Evolutionary conservation across 2,888 invertebrate species (phyloP), one percentile per base, ranked within the genome.

Genomic region (Furcula furcula): DNA sequence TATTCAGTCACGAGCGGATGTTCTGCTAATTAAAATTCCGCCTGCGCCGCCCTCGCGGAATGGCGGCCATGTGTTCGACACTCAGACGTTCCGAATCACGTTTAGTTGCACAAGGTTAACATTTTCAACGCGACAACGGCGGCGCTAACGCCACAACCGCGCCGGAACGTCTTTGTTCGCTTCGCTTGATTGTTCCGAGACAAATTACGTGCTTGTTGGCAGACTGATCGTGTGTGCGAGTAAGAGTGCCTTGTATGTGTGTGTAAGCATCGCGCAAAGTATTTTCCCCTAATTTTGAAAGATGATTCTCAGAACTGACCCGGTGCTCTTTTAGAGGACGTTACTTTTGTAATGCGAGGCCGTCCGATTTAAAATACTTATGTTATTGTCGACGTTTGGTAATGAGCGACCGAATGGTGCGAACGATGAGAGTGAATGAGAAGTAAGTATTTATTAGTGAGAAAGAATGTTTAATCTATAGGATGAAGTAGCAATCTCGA

Each of bases 1-100:
- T 63, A 70, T 66, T 72, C 65, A 82, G 79, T 81, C 79, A 82
- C 78, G 86, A 87, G 85, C 88, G 88, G 88, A 88, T 88, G 86
- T 88, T 87, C 88, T 86, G 85, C 85, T 88, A 88, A 88, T 88
- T 88, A 88, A 88, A 87, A 88, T 88, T 88, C 88, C 86, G 88
- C 86, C 87, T 85, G 86, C 77, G 84, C 85, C 87, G 83, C 87
- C 87, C 87, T 87, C 87, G 85, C 87, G 85, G 86, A 86, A 86
- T 87, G 85, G 86, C 80, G 79, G 87, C 87, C 87, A 87, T 87
- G 87, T 87, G 87, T 85, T 84, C 75, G 69, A 75, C 78, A 71
- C 73, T 82, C 77, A 80, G 80, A 78, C 84, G 85, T 81, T 81
- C 79, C 83, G 80, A 80, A 72, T 80, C 81, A 77, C 76, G 79